Evolutionary conservation across 2,113 vertebrate species (phyloP).

Genomic region (Pagrus major): DNA sequence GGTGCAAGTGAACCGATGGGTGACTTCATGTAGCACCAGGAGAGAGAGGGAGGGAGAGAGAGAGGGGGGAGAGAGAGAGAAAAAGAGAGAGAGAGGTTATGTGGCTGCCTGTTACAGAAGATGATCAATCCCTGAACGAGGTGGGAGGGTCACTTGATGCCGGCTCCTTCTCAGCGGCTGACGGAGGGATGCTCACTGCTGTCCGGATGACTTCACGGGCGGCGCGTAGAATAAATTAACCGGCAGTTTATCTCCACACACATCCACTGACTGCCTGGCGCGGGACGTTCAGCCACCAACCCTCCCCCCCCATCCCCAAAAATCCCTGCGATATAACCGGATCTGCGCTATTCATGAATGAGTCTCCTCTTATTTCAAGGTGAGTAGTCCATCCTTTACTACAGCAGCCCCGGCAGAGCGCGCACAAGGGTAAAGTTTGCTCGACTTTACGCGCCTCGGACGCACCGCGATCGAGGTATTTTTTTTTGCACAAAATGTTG

Average conservation of each 20-base stretch:
- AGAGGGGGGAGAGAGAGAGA: constrained; percentile 20
- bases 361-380: constrained; percentile 69
- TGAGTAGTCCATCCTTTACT: constrained; percentile 61
- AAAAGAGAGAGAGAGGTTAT: constrained; percentile 29
- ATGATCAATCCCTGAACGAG: constrained; percentile 65
- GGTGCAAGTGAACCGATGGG: constrained; percentile 81
- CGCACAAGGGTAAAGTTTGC: constrained; percentile 59
- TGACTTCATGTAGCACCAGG: constrained; percentile 70
- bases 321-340: constrained; percentile 34
- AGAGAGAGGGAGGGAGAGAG: constrained; percentile 20
- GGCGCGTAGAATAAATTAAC: constrained; percentile 43
- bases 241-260: constrained; percentile 15
- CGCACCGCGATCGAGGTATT: not conserved
- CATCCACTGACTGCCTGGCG: constrained; percentile 18
- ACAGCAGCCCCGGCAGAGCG: constrained; percentile 7
- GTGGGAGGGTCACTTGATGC: constrained; percentile 63
- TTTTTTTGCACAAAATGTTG: not conserved
- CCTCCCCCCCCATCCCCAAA: not conserved
- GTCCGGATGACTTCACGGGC: constrained; percentile 60
- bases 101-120: constrained; percentile 55
- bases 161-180: constrained; percentile 46
- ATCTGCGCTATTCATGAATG: constrained; percentile 58
- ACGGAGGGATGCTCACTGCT: constrained; percentile 61
- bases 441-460: constrained; percentile 51
- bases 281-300: too few relatives aligned